Evolutionary conservation across 2,888 invertebrate genomes (phyloP).

Genomic region (Polyommatus iphigenia): DNA sequence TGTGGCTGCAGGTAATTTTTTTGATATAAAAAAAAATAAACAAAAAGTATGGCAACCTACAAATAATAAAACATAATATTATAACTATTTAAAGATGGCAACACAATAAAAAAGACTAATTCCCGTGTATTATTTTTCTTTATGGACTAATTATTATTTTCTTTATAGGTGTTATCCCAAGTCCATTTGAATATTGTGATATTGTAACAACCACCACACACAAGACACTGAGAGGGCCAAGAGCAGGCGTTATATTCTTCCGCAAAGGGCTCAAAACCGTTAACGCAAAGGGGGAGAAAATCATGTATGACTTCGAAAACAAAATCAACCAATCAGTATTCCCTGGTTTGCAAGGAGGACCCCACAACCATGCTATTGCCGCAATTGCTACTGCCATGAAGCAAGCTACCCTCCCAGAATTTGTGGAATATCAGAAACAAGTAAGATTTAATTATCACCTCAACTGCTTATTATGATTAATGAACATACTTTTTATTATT

Average conservation of each 20-base stretch:
- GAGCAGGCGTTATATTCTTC: slow-evolving; percentile 95
- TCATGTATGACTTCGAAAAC: slow-evolving; percentile 91
- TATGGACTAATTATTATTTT: not conserved
- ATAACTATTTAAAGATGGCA: not conserved
- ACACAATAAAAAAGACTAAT: not conserved
- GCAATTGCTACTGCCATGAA: slow-evolving; percentile 97
- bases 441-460: slow-evolving; percentile 49
- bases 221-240: slow-evolving; percentile 93
- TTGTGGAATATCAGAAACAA: slow-evolving; percentile 92
- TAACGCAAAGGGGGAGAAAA: slow-evolving; percentile 90
- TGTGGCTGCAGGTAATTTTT: slow-evolving; percentile 86
- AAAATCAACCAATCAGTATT: slow-evolving; percentile 95
- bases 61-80: too few species aligned
- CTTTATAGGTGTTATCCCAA: slow-evolving; percentile 85
- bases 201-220: slow-evolving; percentile 97
- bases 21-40: not conserved
- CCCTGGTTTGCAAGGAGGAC: slow-evolving; percentile 97
- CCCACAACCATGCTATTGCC: slow-evolving; percentile 98
- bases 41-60: too few species aligned
- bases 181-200: slow-evolving; percentile 94
- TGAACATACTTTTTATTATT: not conserved
- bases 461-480: not conserved
- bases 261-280: slow-evolving; percentile 91
- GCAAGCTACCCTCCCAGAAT: slow-evolving; percentile 90
- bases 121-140: too few species aligned